These are phyloP conservation scores for Nylanderia fulva DNA, from an alignment of 1,140 invertebrate genomes.

Conservation along the genomic window DNA sequence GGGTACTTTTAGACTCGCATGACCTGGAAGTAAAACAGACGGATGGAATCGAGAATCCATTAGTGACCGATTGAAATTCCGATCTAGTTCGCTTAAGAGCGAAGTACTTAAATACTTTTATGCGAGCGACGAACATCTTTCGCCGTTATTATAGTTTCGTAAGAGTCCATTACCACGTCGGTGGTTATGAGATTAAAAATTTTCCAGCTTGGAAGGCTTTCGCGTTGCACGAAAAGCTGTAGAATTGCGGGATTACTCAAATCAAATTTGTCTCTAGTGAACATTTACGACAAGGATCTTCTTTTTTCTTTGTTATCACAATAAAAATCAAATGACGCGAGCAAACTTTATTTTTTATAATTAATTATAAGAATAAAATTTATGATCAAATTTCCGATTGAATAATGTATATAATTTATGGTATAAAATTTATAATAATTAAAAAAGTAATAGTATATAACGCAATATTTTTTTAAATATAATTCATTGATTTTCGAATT, in stretches of 20 bases:
- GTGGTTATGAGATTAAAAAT: constrained; percentile 36
- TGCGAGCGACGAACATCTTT: constrained; percentile 13
- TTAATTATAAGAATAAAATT: not conserved
- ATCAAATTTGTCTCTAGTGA: not conserved
- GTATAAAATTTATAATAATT: not conserved
- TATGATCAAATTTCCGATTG: too few species aligned
- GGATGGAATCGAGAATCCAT: constrained; percentile 41
- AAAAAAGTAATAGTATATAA: not conserved
- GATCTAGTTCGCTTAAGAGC: constrained; percentile 40
- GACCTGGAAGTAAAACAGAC: constrained; percentile 21
- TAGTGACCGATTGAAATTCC: constrained; percentile 48
- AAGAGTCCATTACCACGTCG: not conserved
- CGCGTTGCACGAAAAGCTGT: not conserved
- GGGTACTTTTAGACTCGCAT: constrained; percentile 39
- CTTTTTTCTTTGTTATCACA: not conserved
- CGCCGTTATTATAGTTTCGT: constrained; percentile 36
- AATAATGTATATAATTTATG: too few species aligned
- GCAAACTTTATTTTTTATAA: not conserved
- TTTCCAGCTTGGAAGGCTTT: not conserved
- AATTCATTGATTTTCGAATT: not conserved
- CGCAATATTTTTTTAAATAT: not conserved
- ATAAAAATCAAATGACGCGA: not conserved
- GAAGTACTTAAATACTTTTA: constrained; percentile 49
- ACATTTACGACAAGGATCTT: not conserved
- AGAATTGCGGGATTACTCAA: not conserved